phyloP scores from a whole-genome alignment of 2,113 vertebrate species.

The Pelvicachromis taeniatus region DNA sequence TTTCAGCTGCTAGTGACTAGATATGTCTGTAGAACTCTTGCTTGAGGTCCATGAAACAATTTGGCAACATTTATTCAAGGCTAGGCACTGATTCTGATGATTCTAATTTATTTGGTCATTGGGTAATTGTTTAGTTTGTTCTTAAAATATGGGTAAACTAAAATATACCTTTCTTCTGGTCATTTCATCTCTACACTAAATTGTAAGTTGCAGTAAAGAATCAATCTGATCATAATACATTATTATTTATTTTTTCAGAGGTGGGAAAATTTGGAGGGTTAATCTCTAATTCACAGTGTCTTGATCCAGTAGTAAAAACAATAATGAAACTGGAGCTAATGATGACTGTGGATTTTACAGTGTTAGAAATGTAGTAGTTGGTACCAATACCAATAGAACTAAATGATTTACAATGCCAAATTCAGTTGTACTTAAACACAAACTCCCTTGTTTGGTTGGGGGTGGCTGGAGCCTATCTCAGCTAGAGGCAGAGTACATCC shows the following conservation, averaged over 20 bases:
- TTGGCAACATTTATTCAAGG: not conserved
- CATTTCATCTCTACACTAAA: not conserved
- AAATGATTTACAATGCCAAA: not conserved
- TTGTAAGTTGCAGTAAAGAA: not conserved
- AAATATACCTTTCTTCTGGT: not conserved
- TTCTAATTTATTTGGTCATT: not conserved
- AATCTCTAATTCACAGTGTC: not conserved
- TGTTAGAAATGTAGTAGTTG: not conserved
- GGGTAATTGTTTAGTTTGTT: not conserved
- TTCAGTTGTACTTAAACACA: not conserved
- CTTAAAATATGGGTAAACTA: not conserved
- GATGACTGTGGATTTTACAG: not conserved
- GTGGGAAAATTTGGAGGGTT: not conserved
- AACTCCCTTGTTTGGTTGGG: not conserved
- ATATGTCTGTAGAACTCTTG: not conserved
- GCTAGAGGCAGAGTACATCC: not conserved
- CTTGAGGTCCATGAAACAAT: not conserved
- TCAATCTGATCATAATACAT: not conserved
- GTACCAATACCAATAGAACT: not conserved
- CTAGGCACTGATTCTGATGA: not conserved
- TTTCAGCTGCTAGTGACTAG: not conserved
- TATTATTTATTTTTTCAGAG: not conserved
- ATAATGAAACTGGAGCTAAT: not conserved
- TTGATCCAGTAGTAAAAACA: not conserved
- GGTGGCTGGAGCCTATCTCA: not conserved